These are phyloP conservation scores for Salarias fasciatus DNA, from an alignment of 2,797 vertebrate species.

Conservation along the genomic window DNA sequence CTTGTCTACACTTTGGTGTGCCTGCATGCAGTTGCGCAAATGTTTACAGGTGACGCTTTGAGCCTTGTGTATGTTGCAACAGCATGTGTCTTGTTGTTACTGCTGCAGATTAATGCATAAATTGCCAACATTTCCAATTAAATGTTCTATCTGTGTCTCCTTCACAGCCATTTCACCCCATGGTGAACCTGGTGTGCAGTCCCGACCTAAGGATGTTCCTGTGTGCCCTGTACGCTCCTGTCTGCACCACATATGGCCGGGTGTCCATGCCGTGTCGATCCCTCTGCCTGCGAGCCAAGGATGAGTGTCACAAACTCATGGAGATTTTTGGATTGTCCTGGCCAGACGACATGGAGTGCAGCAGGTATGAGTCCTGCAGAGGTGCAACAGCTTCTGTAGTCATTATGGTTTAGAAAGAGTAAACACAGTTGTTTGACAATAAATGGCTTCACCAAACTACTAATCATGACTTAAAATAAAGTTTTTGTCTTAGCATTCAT, in stretches of 20 bases:
- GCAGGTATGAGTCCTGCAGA: conserved; percentile 75
- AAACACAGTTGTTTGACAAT: no score
- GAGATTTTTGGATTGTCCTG: conserved; percentile 94
- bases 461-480: no score
- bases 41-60: conserved; percentile 14
- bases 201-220: conserved; percentile 92
- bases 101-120: neutral
- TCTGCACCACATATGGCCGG: conserved; percentile 92
- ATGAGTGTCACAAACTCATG: conserved; percentile 93
- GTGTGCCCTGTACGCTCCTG: conserved; percentile 92
- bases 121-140: neutral
- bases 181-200: conserved; percentile 95
- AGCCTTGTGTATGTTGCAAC: neutral
- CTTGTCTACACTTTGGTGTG: conserved; percentile 1
- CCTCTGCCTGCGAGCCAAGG: conserved; percentile 89
- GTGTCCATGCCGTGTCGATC: conserved; percentile 92
- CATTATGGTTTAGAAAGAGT: no score
- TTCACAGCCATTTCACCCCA: conserved; percentile 92
- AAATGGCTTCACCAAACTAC: no score
- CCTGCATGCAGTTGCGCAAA: neutral
- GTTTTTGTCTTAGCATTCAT: no score
- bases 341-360: conserved; percentile 97
- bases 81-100: neutral
- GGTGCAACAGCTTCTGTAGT: no score
- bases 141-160: neutral